These are phyloP conservation scores for Patella vulgata DNA, from an alignment of 1,140 invertebrate species.

Conservation along the genomic window DNA sequence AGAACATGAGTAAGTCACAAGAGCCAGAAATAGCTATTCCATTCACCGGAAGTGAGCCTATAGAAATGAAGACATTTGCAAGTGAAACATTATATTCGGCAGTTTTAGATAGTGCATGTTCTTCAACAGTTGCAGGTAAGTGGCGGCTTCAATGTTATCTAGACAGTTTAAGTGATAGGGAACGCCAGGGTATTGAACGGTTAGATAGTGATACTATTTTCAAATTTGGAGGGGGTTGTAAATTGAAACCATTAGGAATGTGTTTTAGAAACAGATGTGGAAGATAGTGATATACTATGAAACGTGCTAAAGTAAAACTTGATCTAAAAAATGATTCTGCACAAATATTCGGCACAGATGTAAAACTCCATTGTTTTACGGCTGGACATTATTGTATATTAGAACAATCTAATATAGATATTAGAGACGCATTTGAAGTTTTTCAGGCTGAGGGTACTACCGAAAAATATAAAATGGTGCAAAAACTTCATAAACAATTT, in stretches of 20 bases:
- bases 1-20: no score
- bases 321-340: not conserved
- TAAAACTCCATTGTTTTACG: not conserved
- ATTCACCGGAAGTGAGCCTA: no score
- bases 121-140: constrained; percentile 8
- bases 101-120: constrained; percentile 2
- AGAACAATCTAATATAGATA: not conserved
- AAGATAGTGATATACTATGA: not conserved
- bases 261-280: not conserved
- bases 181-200: no score
- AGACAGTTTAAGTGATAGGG: not conserved
- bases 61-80: no score
- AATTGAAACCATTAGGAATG: not conserved
- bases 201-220: no score
- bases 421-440: no score
- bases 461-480: no score
- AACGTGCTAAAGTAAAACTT: not conserved
- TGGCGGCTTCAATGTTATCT: not conserved
- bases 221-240: not conserved
- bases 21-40: no score
- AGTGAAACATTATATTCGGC: no score
- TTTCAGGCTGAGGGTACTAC: no score
- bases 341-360: not conserved
- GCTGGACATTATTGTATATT: not conserved
- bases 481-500: constrained; percentile 8